Percentiles rank a stretch among this genome's conserved stretches.
These are phyloP conservation scores for Mormyrus hasselquistii DNA, from an alignment of 2,797 vertebrate genomes.

Conservation along the genomic window DNA sequence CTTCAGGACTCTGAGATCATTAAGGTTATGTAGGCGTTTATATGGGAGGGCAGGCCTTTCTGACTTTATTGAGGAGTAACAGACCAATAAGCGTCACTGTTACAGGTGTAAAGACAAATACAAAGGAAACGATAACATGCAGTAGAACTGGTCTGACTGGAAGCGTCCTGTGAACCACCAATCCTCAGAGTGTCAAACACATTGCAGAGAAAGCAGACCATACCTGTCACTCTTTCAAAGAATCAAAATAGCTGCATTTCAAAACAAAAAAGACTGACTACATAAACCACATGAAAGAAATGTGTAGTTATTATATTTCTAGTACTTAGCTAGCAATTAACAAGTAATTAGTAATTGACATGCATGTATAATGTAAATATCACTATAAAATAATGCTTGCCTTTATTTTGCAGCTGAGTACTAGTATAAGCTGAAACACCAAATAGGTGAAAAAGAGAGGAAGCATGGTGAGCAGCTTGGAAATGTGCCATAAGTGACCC, in stretches of 20 bases:
- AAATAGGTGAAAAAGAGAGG: neutral
- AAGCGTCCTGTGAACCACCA: neutral
- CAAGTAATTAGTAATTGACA: neutral
- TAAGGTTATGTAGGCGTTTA: neutral
- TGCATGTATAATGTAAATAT: neutral
- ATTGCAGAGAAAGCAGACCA: conserved; percentile 9
- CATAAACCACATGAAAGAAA: neutral
- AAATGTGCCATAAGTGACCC: neutral
- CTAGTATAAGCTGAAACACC: neutral
- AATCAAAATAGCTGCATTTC: conserved; percentile 2
- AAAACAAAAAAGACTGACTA: neutral
- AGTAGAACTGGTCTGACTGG: neutral
- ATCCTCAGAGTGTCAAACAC: conserved; percentile 23
- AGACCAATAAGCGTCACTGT: neutral
- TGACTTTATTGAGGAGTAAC: neutral
- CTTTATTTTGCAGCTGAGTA: neutral
- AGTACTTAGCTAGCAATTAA: neutral
- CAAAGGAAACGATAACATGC: neutral
- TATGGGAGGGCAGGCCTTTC: neutral
- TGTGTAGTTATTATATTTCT: neutral
- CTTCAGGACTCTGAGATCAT: neutral
- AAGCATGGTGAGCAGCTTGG: neutral
- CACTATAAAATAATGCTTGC: neutral
- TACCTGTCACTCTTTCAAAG: conserved; percentile 22
- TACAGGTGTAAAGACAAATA: neutral